Evolutionary conservation across 2,888 invertebrate species (phyloP), one percentile per base, ranked within the genome.

Genomic region (Thymelicus acteon): DNA sequence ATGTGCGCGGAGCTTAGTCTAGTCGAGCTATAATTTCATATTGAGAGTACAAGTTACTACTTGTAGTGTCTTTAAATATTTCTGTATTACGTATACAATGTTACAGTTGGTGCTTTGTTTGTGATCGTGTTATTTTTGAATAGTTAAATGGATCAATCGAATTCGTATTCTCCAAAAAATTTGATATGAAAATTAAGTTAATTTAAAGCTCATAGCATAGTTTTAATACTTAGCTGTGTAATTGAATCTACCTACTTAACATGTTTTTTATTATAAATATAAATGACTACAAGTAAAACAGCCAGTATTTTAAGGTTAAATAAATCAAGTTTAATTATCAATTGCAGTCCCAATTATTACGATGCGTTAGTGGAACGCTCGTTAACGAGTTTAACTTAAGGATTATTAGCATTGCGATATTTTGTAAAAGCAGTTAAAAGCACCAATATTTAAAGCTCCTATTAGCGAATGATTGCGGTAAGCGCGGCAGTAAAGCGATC

Each of bases 401-500:
- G 12, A 60, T 63, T 63, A 48, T 44, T 48, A 58, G 37, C 44
- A 40, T 65, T 70, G 58, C 44, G 44, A 64, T 70, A 70, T 70
- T 60, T 64, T 49, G 57, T 49, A 64, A 70, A 70, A 70, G 70
- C 64, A 37, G 31, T 44, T 49, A 64, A 70, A 70, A 70, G 70
- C 64, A 37, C 44, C 52, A 70, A 65, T 70, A 70, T 71, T 66
- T 74, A 74, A 76, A 78, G 74, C 74, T 78, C 73, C 67, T 74
- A 77, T 75, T 74, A 68, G 75, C 75, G 67, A 71, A 77, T 69
- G 78, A 79, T 83, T 84, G 85, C 85, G 75, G 80, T 82, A 86
- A 77, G 73, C 75, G 71, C 66, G 67, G 73, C 64, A 62, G 72
- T 73, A 72, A 71, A 72, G 72, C 80, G 78, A 78, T 78, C 82